These are phyloP conservation scores for Notolabrus celidotus DNA, from an alignment of 2,797 vertebrate genomes.

Conservation along the genomic window DNA sequence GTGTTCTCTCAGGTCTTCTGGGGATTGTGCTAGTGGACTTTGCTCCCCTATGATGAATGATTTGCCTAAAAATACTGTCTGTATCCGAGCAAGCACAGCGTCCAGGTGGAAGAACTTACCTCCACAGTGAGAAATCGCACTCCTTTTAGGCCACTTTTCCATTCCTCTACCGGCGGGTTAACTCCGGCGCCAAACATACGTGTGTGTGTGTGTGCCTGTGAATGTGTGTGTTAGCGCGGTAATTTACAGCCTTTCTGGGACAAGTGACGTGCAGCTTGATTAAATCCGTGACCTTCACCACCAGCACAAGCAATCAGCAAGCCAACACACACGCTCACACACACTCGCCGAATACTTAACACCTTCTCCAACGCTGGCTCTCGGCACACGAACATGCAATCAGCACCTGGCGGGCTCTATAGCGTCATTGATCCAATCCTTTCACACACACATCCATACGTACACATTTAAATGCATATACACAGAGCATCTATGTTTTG, in stretches of 20 bases:
- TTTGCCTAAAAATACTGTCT: conserved; percentile 84
- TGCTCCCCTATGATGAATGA: conserved; percentile 83
- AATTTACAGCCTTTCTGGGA: conserved; percentile 79
- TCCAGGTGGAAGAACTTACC: conserved; percentile 79
- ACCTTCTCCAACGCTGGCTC: conserved; percentile 44
- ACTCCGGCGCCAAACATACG: conserved; percentile 29
- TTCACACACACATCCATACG: conserved; percentile 24
- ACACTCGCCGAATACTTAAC: conserved; percentile 67
- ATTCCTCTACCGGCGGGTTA: conserved; percentile 50
- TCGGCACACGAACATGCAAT: conserved; percentile 69
- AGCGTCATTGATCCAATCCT: conserved; percentile 62
- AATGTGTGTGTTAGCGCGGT: conserved; percentile 32
- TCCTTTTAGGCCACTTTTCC: conserved; percentile 73
- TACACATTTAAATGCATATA: conserved; percentile 19
- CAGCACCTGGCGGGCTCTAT: conserved; percentile 68
- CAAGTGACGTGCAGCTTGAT: conserved; percentile 80
- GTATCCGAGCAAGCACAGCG: conserved; percentile 61
- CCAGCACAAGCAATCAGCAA: conserved; percentile 79
- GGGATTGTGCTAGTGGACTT: conserved; percentile 82
- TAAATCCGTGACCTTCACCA: conserved; percentile 87
- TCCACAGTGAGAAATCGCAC: conserved; percentile 71
- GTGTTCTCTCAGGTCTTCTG: conserved; percentile 70
- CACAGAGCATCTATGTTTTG: conserved; percentile 64
- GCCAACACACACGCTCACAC: conserved; percentile 51
- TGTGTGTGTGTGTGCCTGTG: conserved; percentile 14